Conservation (phyloP, 2,797 vertebrate genomes). For the Xyrichtys novacula region DNA sequence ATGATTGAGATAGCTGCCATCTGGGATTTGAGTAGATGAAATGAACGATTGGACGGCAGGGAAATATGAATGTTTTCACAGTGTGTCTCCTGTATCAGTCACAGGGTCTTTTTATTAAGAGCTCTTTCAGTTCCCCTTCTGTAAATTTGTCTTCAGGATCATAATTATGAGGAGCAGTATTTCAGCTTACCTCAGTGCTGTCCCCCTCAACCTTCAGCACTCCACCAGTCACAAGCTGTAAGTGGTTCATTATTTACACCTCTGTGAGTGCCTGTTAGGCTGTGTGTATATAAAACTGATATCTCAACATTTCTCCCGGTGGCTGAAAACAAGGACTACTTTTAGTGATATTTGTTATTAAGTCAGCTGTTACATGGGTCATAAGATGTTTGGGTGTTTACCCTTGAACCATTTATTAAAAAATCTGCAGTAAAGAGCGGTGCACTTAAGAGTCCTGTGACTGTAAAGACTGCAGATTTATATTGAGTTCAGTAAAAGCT, state of each 20-base stretch:
- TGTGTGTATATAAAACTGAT: slow-evolving; percentile 14
- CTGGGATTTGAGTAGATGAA: slow-evolving; percentile 17
- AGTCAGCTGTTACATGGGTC: slow-evolving; percentile 25
- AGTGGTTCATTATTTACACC: slow-evolving; percentile 45
- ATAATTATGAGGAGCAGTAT: slow-evolving; percentile 29
- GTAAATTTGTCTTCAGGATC: slow-evolving; percentile 23
- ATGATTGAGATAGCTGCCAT: slow-evolving; percentile 8
- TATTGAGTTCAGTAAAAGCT: slow-evolving; percentile 21
- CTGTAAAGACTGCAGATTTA: slow-evolving; percentile 20
- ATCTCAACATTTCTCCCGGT: slow-evolving; percentile 3
- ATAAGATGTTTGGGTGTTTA: slow-evolving; percentile 29
- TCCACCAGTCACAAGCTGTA: slow-evolving; percentile 14
- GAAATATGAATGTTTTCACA: slow-evolving; percentile 8
- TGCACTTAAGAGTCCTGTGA: slow-evolving; percentile 33
- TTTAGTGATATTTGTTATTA: slow-evolving; percentile 18
- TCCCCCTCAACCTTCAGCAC: slow-evolving; percentile 18
- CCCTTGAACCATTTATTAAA: slow-evolving; percentile 33
- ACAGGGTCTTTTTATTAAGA: neutral
- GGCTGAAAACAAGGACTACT: slow-evolving; percentile 23
- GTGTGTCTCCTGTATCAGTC: neutral
- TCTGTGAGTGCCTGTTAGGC: slow-evolving; percentile 27
- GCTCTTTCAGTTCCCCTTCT: slow-evolving; percentile 24
- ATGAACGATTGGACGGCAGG: neutral
- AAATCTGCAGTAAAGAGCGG: slow-evolving; percentile 28
- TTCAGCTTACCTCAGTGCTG: slow-evolving; percentile 18